Evolutionary conservation across 2,888 invertebrate species (phyloP).

Genomic region (Fragum whitleyi): DNA sequence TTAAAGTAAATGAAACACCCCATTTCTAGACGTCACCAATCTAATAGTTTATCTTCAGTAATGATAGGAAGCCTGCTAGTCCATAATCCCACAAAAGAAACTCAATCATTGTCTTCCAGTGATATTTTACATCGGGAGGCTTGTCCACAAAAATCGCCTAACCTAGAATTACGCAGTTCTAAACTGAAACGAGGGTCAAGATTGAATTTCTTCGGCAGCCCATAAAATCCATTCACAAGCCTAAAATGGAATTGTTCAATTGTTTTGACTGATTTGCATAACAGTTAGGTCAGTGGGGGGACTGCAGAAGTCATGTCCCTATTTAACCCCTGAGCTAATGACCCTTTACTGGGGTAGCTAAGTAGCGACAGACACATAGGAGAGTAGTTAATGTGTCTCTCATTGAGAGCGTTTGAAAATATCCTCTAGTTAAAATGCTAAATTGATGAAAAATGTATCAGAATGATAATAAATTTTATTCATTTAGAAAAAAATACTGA

Average conservation of each 20-base stretch:
- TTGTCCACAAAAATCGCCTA: constrained; percentile 20
- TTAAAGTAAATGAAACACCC: no score
- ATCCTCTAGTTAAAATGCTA: no score
- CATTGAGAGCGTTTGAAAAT: no score
- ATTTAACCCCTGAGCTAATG: no score
- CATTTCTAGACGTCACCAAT: background rate
- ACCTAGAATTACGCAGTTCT: constrained; percentile 1
- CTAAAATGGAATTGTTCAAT: background rate
- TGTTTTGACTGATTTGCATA: constrained; percentile 58
- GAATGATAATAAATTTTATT: no score
- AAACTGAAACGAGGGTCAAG: background rate
- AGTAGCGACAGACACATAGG: no score
- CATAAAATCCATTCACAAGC: constrained; percentile 11
- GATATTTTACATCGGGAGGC: constrained; percentile 17
- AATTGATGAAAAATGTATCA: no score
- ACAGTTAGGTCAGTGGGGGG: constrained; percentile 53
- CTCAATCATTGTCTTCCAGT: constrained; percentile 52
- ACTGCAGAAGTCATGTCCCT: constrained; percentile 45
- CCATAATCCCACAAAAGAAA: constrained; percentile 49
- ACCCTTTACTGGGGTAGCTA: no score
- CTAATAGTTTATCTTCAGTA: constrained; percentile 49
- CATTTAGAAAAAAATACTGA: no score
- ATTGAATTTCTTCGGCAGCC: constrained; percentile 18
- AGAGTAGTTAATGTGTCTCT: no score
- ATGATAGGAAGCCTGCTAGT: constrained; percentile 43